phyloP scores from a whole-genome alignment of 2,113 vertebrate species.

The Leucosticte australis region DNA sequence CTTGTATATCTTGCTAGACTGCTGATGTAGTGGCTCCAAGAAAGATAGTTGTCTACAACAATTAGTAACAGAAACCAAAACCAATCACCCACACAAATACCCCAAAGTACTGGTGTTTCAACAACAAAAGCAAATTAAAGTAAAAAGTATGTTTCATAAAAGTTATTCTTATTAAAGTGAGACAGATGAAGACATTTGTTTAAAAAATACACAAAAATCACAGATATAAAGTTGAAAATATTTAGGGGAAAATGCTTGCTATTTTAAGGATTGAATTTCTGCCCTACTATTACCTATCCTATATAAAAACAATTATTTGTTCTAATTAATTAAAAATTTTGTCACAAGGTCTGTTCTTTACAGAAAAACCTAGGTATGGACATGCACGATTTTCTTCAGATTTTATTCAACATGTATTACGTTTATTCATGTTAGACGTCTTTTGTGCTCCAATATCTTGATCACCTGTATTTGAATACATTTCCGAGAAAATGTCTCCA shows the following conservation, averaged over 20 bases:
- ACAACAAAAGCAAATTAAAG: neutral
- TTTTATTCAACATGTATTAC: neutral
- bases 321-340: neutral
- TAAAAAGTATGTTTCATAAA: neutral
- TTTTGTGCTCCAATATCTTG: neutral
- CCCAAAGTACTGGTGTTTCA: neutral
- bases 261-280: neutral
- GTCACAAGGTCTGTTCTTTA: neutral
- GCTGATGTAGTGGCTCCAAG: neutral
- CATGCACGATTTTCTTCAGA: neutral
- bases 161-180: neutral
- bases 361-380: neutral
- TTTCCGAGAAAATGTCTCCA: neutral
- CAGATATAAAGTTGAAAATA: neutral
- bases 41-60: neutral
- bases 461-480: neutral
- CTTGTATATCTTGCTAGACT: neutral
- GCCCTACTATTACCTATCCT: neutral
- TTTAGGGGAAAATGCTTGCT: neutral
- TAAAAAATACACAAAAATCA: neutral
- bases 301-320: neutral
- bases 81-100: neutral
- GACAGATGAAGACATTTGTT: neutral
- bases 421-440: neutral
- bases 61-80: neutral